A percentile compares a stretch with the other conserved stretches of the same genome.
Conservation (phyloP, 2,888 invertebrate genomes). For the Diabrotica balteata region DNA sequence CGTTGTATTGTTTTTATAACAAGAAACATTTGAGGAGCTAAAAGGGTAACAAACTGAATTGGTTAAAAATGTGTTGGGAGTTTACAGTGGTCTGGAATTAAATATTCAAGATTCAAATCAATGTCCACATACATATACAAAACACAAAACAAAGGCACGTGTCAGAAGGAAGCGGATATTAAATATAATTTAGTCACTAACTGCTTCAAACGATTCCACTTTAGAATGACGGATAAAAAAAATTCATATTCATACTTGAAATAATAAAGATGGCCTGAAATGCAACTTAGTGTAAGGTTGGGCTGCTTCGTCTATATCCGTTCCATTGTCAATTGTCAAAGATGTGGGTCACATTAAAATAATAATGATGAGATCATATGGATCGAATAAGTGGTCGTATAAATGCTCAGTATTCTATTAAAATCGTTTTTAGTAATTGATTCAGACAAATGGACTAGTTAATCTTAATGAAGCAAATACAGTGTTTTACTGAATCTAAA, state of each 20-base stretch:
- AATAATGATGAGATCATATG: slow-evolving; percentile 18
- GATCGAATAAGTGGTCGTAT: slow-evolving; percentile 9
- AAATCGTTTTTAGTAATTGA: slow-evolving; percentile 7
- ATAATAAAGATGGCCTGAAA: slow-evolving; percentile 15
- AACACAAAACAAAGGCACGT: neutral
- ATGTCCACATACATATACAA: too few relatives aligned
- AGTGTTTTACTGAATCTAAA: too few relatives aligned
- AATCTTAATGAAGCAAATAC: too few relatives aligned
- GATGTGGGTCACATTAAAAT: slow-evolving; percentile 20
- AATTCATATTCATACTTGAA: slow-evolving; percentile 8
- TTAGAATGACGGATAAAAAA: neutral
- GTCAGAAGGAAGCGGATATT: slow-evolving; percentile 13
- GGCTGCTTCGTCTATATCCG: slow-evolving; percentile 12
- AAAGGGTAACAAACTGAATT: too few relatives aligned
- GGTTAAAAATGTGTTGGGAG: too few relatives aligned
- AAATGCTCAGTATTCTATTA: slow-evolving; percentile 1
- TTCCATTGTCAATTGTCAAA: slow-evolving; percentile 20
- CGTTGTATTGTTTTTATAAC: too few relatives aligned
- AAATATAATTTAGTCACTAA: slow-evolving; percentile 6
- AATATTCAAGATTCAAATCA: too few relatives aligned
- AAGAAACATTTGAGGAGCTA: too few relatives aligned
- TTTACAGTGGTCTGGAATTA: too few relatives aligned
- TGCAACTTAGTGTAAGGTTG: slow-evolving; percentile 2
- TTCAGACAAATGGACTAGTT: neutral
- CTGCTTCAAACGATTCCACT: neutral